phyloP scores from a whole-genome alignment of 2,113 vertebrate genomes.

The Gallinago undulata region DNA sequence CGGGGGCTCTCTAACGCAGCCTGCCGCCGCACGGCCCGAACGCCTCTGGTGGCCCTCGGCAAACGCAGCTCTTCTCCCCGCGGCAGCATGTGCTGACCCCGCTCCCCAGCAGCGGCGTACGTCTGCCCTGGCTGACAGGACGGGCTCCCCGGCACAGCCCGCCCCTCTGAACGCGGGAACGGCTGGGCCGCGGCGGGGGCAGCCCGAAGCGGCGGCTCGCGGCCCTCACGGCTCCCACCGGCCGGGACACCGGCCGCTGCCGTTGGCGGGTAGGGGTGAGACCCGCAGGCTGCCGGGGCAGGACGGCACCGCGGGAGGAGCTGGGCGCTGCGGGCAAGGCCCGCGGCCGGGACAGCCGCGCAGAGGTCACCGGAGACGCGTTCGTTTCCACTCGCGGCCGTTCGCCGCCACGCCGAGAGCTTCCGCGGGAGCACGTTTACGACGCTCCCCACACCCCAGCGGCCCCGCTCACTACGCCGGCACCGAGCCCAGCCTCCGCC shows the following conservation, averaged over 20 bases:
- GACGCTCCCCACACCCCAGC: background rate
- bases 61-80: accelerated
- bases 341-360: background rate
- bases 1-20: accelerated
- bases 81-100: accelerated
- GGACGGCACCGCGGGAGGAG: background rate
- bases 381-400: accelerated
- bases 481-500: background rate
- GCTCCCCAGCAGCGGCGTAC: accelerated
- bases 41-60: accelerated
- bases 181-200: no score
- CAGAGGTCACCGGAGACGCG: background rate
- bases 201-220: background rate
- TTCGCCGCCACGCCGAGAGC: background rate
- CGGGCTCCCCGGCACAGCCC: background rate
- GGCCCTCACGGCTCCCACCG: no score
- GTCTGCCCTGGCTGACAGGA: accelerated
- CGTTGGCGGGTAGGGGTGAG: accelerated
- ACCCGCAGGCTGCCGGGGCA: background rate
- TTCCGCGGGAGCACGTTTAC: background rate
- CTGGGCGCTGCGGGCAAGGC: background rate
- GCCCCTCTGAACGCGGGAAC: no score
- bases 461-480: background rate
- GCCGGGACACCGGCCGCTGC: background rate
- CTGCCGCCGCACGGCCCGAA: background rate